Percentiles rank a stretch among this genome's conserved stretches.
phyloP scores from a whole-genome alignment of 2,888 invertebrate species.

The Oxystoma pomonae region DNA sequence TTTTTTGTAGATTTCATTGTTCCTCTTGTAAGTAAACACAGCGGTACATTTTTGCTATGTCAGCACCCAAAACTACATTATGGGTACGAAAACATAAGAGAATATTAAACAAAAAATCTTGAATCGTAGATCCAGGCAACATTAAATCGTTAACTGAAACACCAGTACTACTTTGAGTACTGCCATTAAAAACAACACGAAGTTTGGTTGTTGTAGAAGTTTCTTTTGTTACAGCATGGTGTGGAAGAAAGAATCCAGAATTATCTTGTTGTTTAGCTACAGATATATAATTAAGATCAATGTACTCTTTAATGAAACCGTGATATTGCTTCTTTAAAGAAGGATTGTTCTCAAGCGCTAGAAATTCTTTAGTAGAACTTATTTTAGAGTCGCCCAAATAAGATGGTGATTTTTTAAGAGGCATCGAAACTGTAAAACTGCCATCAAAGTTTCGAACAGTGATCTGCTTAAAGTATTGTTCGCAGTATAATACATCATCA shows the following conservation, averaged over 20 bases:
- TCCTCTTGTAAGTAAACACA: constrained; percentile 17
- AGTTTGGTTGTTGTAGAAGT: constrained; percentile 13
- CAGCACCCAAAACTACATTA: constrained; percentile 22
- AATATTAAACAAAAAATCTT: constrained; percentile 21
- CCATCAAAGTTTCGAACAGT: constrained; percentile 10
- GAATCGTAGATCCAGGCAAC: constrained; percentile 21
- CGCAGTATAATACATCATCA: constrained; percentile 19
- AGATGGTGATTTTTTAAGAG: constrained; percentile 12
- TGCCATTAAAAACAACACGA: constrained; percentile 14
- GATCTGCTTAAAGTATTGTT: constrained; percentile 17
- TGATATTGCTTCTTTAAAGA: constrained; percentile 16
- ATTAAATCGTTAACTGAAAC: constrained; percentile 12
- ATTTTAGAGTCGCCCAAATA: constrained; percentile 21
- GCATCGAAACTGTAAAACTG: constrained; percentile 19
- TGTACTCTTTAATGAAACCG: constrained; percentile 20
- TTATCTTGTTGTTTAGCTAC: constrained; percentile 6
- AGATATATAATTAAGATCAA: constrained; percentile 19
- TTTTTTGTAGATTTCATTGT: constrained; percentile 20
- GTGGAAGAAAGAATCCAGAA: constrained; percentile 9
- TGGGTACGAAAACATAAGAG: constrained; percentile 17
- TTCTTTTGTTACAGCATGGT: constrained; percentile 14
- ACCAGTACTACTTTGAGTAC: constrained; percentile 1
- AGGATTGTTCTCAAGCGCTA: constrained; percentile 21
- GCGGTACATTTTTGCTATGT: constrained; percentile 27
- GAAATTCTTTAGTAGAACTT: constrained; percentile 22